These are phyloP conservation scores for Plestiodon gilberti DNA, from an alignment of 2,113 vertebrate species.

Conservation along the genomic window DNA sequence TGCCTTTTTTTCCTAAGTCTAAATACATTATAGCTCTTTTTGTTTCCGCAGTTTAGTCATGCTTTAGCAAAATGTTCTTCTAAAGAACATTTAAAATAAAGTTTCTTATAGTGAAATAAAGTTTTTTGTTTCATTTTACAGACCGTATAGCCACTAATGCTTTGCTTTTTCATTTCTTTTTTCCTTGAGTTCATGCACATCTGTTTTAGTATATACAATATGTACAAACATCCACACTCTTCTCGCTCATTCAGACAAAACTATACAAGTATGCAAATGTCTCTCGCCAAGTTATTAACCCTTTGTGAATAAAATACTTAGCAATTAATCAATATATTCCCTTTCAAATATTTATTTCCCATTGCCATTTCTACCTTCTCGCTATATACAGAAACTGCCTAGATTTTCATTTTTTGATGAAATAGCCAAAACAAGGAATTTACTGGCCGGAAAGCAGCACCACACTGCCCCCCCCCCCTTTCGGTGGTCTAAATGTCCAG, in stretches of 20 bases:
- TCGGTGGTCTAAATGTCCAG: conserved; percentile 95
- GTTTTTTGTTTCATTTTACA: conserved; percentile 98
- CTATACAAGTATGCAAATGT: conserved; percentile 99
- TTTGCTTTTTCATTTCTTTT: conserved; percentile 92
- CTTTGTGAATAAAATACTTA: conserved; percentile 99
- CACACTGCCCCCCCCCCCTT: conserved; percentile 82
- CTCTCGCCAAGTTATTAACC: conserved; percentile 96
- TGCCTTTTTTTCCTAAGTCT: conserved; percentile 96
- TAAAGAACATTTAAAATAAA: conserved; percentile 99
- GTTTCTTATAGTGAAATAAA: conserved; percentile 99
- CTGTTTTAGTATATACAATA: conserved; percentile 99
- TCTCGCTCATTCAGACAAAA: conserved; percentile 97
- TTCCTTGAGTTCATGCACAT: conserved; percentile 98
- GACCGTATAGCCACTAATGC: conserved; percentile 99
- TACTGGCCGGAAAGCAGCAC: conserved; percentile 96
- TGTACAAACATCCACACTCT: conserved; percentile 99
- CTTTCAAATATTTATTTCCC: conserved; percentile 94
- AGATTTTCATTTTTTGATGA: conserved; percentile 76
- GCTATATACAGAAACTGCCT: conserved; percentile 98
- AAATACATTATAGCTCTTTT: conserved; percentile 95
- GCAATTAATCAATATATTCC: conserved; percentile 95
- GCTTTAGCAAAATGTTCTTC: conserved; percentile 99
- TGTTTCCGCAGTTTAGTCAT: conserved; percentile 97
- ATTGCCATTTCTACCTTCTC: conserved; percentile 91
- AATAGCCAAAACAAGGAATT: conserved; percentile 98